These are phyloP conservation scores for Rhipidura dahli DNA, from an alignment of 2,113 vertebrate species.

Conservation along the genomic window DNA sequence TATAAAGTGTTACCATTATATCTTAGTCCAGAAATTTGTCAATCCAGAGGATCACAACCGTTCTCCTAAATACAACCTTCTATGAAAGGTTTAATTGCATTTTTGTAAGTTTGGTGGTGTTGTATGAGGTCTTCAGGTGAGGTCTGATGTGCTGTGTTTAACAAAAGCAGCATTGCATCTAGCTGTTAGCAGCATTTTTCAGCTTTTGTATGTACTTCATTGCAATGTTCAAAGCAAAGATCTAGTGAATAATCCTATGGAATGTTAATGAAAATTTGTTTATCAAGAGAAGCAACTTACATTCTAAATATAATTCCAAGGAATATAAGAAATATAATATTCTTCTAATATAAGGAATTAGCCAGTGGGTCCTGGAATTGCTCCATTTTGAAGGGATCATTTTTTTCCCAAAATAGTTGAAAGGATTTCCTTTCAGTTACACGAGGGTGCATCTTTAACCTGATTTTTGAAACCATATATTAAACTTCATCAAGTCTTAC, in stretches of 20 bases:
- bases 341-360: not conserved
- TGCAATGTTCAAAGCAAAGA: not conserved
- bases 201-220: not conserved
- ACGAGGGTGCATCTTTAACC: not conserved
- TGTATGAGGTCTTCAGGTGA: not conserved
- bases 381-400: not conserved
- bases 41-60: not conserved
- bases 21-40: not conserved
- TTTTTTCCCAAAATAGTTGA: not conserved
- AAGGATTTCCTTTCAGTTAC: not conserved
- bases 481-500: constrained; percentile 69
- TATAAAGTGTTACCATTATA: not conserved
- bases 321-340: not conserved
- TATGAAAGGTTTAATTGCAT: not conserved
- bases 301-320: not conserved
- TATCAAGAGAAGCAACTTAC: not conserved
- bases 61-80: not conserved
- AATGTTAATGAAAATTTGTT: not conserved
- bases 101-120: not conserved
- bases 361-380: not conserved
- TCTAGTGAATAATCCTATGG: not conserved
- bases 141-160: not conserved
- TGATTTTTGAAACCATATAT: not conserved
- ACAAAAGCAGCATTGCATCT: not conserved
- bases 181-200: not conserved